phyloP scores from a whole-genome alignment of 2,888 invertebrate genomes.

The Oconnorella tubifera region DNA sequence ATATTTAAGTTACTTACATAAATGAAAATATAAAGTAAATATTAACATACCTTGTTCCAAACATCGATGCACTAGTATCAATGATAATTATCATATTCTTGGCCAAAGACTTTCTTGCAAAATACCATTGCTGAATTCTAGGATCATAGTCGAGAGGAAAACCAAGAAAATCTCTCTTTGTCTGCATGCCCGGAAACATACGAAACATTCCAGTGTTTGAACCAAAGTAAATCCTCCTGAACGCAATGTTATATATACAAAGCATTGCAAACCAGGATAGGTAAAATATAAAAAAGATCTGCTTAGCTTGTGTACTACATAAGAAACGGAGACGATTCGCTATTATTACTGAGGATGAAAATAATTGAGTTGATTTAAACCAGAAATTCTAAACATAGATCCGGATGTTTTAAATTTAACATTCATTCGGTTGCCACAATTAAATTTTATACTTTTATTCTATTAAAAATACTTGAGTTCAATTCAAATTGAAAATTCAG shows the following conservation, averaged over 20 bases:
- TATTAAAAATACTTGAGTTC: no score
- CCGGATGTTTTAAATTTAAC: neutral
- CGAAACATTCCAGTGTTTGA: conserved; percentile 29
- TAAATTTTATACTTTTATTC: no score
- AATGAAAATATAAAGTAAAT: no score
- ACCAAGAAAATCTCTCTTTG: conserved; percentile 28
- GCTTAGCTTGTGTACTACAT: neutral
- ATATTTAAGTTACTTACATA: no score
- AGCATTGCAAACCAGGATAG: neutral
- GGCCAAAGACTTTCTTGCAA: conserved; percentile 28
- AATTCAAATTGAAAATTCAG: no score
- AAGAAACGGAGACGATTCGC: no score
- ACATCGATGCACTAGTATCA: conserved; percentile 32
- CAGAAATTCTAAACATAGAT: neutral
- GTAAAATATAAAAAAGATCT: no score
- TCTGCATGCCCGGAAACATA: conserved; percentile 25
- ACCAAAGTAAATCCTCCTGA: conserved; percentile 33
- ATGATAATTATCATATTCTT: conserved; percentile 31
- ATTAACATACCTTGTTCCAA: conserved; percentile 18
- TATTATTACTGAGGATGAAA: no score
- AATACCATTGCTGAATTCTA: conserved; percentile 32
- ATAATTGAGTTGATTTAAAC: neutral
- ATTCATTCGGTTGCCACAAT: no score
- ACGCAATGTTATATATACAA: neutral
- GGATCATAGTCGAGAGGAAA: conserved; percentile 33